Percentiles rank a stretch among this genome's conserved stretches.
Evolutionary conservation across 2,888 invertebrate species (phyloP).

Genomic region (Eurois occulta): DNA sequence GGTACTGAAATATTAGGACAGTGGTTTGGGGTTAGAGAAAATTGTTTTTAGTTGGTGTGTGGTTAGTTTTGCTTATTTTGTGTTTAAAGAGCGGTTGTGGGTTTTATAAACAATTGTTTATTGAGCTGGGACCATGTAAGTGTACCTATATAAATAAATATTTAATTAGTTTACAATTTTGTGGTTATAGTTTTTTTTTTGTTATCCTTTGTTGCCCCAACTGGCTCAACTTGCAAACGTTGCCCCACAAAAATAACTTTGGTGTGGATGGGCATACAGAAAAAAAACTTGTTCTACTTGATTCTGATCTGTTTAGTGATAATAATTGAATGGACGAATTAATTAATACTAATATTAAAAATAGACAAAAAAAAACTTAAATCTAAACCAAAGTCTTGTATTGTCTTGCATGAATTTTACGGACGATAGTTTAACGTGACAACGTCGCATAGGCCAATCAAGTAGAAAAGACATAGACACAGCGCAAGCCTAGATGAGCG

Average conservation of each 20-base stretch:
- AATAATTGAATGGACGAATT: background rate
- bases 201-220: background rate
- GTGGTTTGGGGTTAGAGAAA: conserved; percentile 34
- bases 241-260: background rate
- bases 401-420: too few species aligned
- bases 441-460: too few species aligned
- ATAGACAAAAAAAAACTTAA: background rate
- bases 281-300: background rate
- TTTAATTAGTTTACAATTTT: background rate
- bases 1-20: conserved; percentile 61
- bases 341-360: background rate
- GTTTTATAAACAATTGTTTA: background rate
- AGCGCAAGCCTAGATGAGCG: too few species aligned
- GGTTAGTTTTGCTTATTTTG: conserved; percentile 38
- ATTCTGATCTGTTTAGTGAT: background rate
- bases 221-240: background rate
- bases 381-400: too few species aligned
- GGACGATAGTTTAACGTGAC: too few species aligned
- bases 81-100: background rate
- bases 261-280: too few species aligned
- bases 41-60: conserved; percentile 22
- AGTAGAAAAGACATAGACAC: too few species aligned
- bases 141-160: background rate
- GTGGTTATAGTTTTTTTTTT: background rate
- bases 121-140: background rate